Base-by-base conservation (phyloP, 2,797 vertebrate genomes). In the Gobionotothen gibberifrons region DNA sequence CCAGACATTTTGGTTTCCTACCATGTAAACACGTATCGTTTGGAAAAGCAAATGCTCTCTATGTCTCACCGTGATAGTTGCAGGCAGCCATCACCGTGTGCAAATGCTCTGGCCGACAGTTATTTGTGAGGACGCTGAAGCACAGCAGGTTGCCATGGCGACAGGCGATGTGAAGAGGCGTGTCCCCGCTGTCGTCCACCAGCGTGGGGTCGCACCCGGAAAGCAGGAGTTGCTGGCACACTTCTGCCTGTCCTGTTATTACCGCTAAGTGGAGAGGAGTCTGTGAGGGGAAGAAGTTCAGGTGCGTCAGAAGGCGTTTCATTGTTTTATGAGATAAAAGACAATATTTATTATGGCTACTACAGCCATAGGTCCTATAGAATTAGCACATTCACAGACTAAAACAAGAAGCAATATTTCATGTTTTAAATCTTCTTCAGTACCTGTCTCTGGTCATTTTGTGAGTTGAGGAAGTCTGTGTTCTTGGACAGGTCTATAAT, bases 371-470 rank as follows among this genome's bases (percentile, higher is more conserved):
- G 1, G 13, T n/a, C 11, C 3, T 17, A 16, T 14, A 22, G 4
- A 40, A n/a, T 17, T 16, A 36, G 9, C 15, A 8, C 40, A 4
- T 21, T 7, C 48, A 54, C 9, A 43, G 26, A 12, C 32, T 26
- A 36, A 36, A 36, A 7, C 6, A 36, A 36, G 32, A 36, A 36
- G 32, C 32, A 36, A 36, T 36, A 36, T 36, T 29, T 29, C 5
- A 16, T 21, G 9, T 36, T n/a, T 48, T 11, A 9, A 48, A 49
- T 49, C 22, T 21, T 58, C 16, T 21, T 47, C 11, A 56, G 4
- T 93, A 99, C 98, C 97, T 99, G 98, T 94, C 96, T 95, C 87
- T 98, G 96, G 90, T 96, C 94, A 84, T 99, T 99, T 85, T 98
- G 97, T 78, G 90, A 87, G 90, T 97, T 95, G 57, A 99, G 96